phyloP scores from a whole-genome alignment of 2,113 vertebrate genomes.

The Tiliqua scincoides region DNA sequence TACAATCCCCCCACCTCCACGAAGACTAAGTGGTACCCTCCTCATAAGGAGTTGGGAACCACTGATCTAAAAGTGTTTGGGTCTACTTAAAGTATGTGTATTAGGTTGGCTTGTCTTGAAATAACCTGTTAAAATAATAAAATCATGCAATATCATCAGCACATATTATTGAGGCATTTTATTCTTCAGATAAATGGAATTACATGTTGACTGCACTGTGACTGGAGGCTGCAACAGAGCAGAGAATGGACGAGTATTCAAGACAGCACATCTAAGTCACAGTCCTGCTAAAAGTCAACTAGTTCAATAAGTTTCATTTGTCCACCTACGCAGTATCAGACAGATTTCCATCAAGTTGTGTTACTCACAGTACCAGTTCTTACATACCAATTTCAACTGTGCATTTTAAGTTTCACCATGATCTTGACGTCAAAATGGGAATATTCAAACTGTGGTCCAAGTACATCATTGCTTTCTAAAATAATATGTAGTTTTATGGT shows the following conservation, averaged over 20 bases:
- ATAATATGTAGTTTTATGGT: not conserved
- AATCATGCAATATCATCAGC: not conserved
- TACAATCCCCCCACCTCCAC: too few relatives aligned
- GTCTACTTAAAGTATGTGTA: not conserved
- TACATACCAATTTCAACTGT: not conserved
- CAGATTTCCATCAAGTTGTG: not conserved
- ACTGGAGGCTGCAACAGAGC: not conserved
- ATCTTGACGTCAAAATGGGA: not conserved
- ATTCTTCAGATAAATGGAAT: not conserved
- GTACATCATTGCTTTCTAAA: not conserved
- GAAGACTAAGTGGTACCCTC: too few relatives aligned
- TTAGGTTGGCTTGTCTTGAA: not conserved
- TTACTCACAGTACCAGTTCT: not conserved
- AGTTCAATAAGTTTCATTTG: conserved; percentile 4
- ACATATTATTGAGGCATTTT: not conserved
- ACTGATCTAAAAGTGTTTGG: not conserved
- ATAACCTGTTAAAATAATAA: not conserved
- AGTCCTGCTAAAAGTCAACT: not conserved
- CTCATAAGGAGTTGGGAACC: too few relatives aligned
- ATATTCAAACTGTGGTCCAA: not conserved
- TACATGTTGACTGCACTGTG: not conserved
- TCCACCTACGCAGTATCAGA: not conserved
- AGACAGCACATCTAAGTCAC: not conserved
- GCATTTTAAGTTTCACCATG: not conserved
- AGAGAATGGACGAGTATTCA: not conserved